These are phyloP conservation scores for Sclerodermus sp. DNA, from an alignment of 2,888 invertebrate genomes.

Conservation along the genomic window DNA sequence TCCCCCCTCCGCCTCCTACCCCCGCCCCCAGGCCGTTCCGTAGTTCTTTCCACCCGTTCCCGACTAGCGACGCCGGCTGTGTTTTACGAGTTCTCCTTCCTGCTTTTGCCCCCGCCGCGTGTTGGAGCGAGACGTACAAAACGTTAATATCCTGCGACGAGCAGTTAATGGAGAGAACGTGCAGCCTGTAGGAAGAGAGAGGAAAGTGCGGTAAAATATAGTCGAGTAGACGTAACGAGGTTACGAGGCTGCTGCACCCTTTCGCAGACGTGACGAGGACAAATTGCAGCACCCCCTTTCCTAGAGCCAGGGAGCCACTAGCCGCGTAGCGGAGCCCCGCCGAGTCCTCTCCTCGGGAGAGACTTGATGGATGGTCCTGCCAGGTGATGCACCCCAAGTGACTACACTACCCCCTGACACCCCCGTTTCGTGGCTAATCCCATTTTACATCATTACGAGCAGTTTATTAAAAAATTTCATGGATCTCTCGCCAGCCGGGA, in stretches of 20 bases:
- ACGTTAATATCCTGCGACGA: conserved; percentile 43
- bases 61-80: conserved; percentile 42
- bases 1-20: too few species aligned
- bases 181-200: neutral
- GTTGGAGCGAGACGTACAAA: conserved; percentile 27
- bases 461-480: too few species aligned
- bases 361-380: conserved; percentile 44
- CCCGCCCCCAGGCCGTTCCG: too few species aligned
- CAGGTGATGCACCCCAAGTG: conserved; percentile 47
- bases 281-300: too few species aligned
- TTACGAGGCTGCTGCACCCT: conserved; percentile 30
- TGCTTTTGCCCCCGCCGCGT: neutral
- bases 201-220: neutral
- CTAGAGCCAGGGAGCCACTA: too few species aligned
- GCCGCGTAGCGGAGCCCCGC: neutral
- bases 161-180: conserved; percentile 41
- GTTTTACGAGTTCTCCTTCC: conserved; percentile 33
- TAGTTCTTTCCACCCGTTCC: too few species aligned
- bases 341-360: conserved; percentile 20
- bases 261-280: conserved; percentile 44
- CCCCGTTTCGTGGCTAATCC: too few species aligned
- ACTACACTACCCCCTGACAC: too few species aligned
- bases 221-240: conserved; percentile 26
- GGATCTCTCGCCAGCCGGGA: too few species aligned
- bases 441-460: too few species aligned